A percentile compares a stretch with the other conserved stretches of the same genome.
These are phyloP conservation scores for Ciconia stormi DNA, from an alignment of 2,113 vertebrate genomes.

Conservation along the genomic window DNA sequence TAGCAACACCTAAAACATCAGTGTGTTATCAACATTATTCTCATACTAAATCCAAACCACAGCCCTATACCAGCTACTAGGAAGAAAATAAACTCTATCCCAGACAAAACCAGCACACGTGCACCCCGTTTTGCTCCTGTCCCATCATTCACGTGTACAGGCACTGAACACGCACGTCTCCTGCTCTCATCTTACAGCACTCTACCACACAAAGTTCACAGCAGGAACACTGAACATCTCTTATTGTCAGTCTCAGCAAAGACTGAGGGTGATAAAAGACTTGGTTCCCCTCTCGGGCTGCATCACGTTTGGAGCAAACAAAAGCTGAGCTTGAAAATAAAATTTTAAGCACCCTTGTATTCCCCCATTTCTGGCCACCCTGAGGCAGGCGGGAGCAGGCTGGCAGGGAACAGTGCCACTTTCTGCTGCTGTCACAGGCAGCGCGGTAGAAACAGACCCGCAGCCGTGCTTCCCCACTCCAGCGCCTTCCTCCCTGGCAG, in stretches of 20 bases:
- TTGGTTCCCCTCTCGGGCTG: neutral
- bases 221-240: neutral
- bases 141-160: neutral
- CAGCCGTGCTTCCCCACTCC: fast-evolving
- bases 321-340: neutral
- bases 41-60: no score
- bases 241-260: neutral
- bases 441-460: fast-evolving
- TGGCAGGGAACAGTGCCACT: neutral
- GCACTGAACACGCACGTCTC: neutral
- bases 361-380: neutral
- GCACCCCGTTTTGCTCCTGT: neutral
- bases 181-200: neutral
- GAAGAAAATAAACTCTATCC: no score
- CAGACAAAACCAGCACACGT: no score
- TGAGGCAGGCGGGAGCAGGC: neutral
- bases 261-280: fast-evolving
- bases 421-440: fast-evolving
- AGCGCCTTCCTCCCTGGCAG: neutral
- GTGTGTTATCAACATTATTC: no score
- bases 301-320: neutral
- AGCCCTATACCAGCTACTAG: no score
- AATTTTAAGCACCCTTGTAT: neutral
- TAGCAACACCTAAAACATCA: no score
- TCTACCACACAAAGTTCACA: neutral